Conservation (phyloP, 1,140 invertebrate species). For the Listronotus bonariensis region DNA sequence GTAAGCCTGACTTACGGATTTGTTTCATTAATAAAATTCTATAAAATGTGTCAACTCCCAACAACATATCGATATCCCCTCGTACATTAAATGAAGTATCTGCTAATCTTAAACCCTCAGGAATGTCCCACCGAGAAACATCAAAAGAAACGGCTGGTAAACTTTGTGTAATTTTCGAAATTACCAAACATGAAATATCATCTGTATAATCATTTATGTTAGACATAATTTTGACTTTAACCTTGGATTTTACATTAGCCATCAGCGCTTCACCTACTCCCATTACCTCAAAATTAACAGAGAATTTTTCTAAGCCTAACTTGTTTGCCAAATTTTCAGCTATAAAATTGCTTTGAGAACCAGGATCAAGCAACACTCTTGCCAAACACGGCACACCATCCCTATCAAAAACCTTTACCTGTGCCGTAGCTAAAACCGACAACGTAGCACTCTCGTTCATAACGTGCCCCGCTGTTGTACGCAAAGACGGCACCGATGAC, state of each 20-base stretch:
- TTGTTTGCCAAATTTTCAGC: slow-evolving; percentile 10
- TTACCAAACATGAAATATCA: slow-evolving; percentile 2
- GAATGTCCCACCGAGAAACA: no score
- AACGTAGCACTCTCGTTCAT: neutral
- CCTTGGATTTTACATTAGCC: neutral
- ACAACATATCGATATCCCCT: no score
- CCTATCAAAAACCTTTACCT: neutral
- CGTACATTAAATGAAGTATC: no score
- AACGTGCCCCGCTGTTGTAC: neutral
- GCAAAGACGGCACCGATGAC: neutral
- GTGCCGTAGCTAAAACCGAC: slow-evolving; percentile 7
- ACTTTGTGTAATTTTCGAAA: slow-evolving; percentile 1
- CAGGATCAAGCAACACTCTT: slow-evolving; percentile 10
- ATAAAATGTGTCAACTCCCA: no score
- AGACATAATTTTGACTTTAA: slow-evolving; percentile 11
- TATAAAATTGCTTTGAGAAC: slow-evolving; percentile 10
- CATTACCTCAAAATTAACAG: slow-evolving; percentile 11
- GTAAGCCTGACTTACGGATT: no score
- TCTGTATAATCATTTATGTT: slow-evolving; percentile 8
- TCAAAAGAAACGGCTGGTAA: neutral
- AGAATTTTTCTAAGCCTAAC: neutral
- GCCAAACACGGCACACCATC: neutral
- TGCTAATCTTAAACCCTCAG: no score
- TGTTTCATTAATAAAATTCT: no score
- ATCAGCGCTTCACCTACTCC: slow-evolving; percentile 6